Evolutionary conservation across 2,113 vertebrate species (phyloP).

Genomic region (Andinoacara biseriatus): DNA sequence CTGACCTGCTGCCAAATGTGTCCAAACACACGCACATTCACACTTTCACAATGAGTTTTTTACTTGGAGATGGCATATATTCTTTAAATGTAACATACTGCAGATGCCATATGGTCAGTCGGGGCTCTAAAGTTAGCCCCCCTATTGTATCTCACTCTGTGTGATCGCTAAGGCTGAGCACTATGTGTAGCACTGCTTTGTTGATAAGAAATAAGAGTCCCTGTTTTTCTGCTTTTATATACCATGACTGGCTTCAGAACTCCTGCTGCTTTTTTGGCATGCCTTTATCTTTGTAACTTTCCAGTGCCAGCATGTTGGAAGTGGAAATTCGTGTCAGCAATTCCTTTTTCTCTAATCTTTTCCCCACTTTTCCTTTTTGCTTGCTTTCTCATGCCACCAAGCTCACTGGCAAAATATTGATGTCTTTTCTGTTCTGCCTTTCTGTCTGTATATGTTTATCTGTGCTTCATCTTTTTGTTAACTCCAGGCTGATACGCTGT

Average conservation of each 20-base stretch:
- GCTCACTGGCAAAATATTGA: background rate
- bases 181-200: background rate
- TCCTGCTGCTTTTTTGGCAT: conserved; percentile 74
- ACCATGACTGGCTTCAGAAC: conserved; percentile 57
- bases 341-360: background rate
- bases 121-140: conserved; percentile 8
- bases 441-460: conserved; percentile 8
- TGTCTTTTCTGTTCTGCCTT: background rate
- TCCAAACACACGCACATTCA: conserved; percentile 35
- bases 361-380: background rate
- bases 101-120: conserved; percentile 26
- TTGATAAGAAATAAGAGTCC: conserved; percentile 9
- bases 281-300: conserved; percentile 44
- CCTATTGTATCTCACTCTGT: conserved; percentile 28
- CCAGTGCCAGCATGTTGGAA: conserved; percentile 25
- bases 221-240: background rate
- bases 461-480: background rate
- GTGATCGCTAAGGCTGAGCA: background rate
- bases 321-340: conserved; percentile 35
- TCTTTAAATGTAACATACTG: conserved; percentile 35
- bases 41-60: conserved; percentile 42
- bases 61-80: conserved; percentile 51
- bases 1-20: conserved; percentile 64
- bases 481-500: conserved; percentile 5
- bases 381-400: conserved; percentile 10